Conservation (phyloP, 1,140 invertebrate species). For the Cepaea nemoralis region DNA sequence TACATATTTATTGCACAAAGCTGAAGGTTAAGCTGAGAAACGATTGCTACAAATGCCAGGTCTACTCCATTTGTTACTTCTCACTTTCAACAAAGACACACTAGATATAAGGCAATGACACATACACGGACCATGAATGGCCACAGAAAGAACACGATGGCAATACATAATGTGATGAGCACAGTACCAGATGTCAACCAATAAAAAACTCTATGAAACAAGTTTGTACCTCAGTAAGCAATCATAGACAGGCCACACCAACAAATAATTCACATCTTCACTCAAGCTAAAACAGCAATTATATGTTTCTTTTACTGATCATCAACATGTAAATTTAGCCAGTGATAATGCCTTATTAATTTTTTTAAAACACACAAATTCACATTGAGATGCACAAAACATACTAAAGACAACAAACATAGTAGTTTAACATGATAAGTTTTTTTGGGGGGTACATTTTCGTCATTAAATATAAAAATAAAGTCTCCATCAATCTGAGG, state of each 20-base stretch:
- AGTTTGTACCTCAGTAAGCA: too few relatives aligned
- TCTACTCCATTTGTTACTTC: too few relatives aligned
- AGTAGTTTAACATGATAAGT: background rate
- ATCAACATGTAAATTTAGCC: background rate
- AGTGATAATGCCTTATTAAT: background rate
- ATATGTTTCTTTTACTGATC: background rate
- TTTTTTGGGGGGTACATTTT: slow-evolving; percentile 21
- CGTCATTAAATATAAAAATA: slow-evolving; percentile 33
- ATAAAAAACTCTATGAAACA: too few relatives aligned
- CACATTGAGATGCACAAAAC: background rate
- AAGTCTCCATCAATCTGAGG: slow-evolving; percentile 13
- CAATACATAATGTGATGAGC: too few relatives aligned
- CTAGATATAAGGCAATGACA: too few relatives aligned
- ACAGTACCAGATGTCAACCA: too few relatives aligned
- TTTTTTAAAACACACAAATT: background rate
- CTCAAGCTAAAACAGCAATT: background rate
- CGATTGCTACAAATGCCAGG: too few relatives aligned
- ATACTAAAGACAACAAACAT: background rate
- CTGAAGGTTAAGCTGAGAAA: too few relatives aligned
- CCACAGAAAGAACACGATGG: too few relatives aligned
- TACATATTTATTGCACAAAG: too few relatives aligned
- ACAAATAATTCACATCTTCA: background rate
- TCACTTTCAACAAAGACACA: too few relatives aligned
- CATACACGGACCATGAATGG: too few relatives aligned
- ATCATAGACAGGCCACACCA: background rate